A percentile compares a stretch with the other conserved stretches of the same genome.
Evolutionary conservation across 1,140 invertebrate species (phyloP).

Genomic region (Nymphalis io): DNA sequence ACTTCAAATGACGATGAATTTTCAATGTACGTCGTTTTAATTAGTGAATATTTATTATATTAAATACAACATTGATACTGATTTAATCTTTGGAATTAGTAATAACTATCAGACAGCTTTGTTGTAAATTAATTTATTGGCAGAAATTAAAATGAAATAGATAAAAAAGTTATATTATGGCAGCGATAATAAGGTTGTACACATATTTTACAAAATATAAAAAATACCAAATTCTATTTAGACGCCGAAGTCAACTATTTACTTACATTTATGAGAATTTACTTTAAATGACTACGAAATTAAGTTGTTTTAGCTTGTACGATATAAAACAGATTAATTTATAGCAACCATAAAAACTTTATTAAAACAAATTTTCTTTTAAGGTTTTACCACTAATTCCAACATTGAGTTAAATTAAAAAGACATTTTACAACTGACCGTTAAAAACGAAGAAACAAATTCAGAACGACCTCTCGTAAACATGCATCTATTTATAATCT

Average conservation of each 20-base stretch:
- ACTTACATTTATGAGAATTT: not conserved
- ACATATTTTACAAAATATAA: no score
- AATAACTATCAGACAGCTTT: no score
- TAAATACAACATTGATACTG: no score
- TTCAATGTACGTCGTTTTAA: no score
- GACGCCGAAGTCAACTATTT: not conserved
- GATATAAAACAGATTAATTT: conserved; percentile 27
- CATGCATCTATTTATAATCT: conserved; percentile 36
- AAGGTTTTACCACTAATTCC: conserved; percentile 23
- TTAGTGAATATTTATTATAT: no score
- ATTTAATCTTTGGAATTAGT: no score
- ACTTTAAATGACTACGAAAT: not conserved
- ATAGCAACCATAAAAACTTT: conserved; percentile 27
- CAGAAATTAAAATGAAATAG: no score
- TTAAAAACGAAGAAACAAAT: conserved; percentile 32
- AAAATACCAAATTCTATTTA: no score
- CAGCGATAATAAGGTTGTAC: no score
- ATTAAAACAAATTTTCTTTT: conserved; percentile 28
- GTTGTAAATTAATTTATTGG: no score
- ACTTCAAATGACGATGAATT: no score
- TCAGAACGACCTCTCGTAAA: conserved; percentile 30
- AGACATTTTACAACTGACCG: conserved; percentile 28
- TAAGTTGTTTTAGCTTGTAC: conserved; percentile 16
- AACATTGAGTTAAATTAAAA: conserved; percentile 31
- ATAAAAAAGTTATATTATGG: no score